Evolutionary conservation across 2,113 vertebrate species (phyloP).

Genomic region (Tachysurus fulvidraco): DNA sequence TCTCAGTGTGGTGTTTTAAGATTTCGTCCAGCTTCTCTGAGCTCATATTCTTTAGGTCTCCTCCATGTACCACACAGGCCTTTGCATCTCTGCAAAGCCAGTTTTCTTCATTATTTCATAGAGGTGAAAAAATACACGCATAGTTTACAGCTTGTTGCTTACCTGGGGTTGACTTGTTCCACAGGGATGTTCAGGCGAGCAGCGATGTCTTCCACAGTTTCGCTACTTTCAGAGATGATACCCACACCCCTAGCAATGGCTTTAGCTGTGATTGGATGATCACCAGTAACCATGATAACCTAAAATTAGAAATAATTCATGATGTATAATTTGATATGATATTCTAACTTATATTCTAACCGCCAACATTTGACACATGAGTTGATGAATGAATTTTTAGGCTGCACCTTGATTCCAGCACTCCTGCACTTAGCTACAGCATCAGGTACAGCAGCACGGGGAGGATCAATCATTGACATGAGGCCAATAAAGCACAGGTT

Average conservation of each 20-base stretch:
- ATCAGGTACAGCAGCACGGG: conserved; percentile 83
- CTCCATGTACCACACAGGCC: conserved; percentile 87
- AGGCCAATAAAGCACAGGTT: conserved; percentile 90
- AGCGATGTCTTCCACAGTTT: conserved; percentile 90
- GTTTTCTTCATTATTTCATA: neutral
- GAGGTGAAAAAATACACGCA: neutral
- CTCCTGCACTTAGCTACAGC: conserved; percentile 92
- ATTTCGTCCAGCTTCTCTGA: conserved; percentile 78
- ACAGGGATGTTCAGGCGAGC: conserved; percentile 84
- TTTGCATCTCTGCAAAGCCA: conserved; percentile 81
- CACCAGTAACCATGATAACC: conserved; percentile 95
- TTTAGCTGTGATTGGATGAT: conserved; percentile 93
- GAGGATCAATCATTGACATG: conserved; percentile 92
- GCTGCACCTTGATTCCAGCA: conserved; percentile 86
- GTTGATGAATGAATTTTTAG: neutral
- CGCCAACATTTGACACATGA: neutral
- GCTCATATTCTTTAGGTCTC: conserved; percentile 85
- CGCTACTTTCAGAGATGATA: conserved; percentile 91
- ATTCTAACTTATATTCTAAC: neutral
- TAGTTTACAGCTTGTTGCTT: conserved; percentile 3
- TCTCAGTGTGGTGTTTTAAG: conserved; percentile 84
- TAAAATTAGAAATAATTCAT: conserved; percentile 44
- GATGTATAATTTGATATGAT: neutral
- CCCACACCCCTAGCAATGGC: conserved; percentile 92
- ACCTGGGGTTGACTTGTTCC: conserved; percentile 88